These are phyloP conservation scores for Heliconius aoede DNA, from an alignment of 2,888 invertebrate species.

Conservation along the genomic window DNA sequence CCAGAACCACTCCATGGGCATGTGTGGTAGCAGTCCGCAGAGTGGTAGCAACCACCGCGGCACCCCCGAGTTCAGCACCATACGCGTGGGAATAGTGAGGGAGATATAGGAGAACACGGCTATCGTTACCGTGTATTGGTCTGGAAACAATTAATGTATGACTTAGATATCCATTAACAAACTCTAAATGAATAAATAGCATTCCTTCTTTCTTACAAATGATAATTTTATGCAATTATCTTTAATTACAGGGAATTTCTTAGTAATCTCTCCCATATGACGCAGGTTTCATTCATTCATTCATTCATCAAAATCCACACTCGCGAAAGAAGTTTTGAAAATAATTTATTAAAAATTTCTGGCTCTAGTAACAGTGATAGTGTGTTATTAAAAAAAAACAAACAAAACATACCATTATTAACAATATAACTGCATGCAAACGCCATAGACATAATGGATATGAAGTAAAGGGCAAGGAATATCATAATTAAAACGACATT, in stretches of 20 bases:
- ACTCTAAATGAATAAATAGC: neutral
- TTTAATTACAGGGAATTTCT: neutral
- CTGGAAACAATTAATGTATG: constrained; percentile 47
- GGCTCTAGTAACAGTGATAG: neutral
- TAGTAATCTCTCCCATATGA: no score
- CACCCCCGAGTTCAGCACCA: constrained; percentile 26
- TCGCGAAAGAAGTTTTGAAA: no score
- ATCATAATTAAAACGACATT: constrained; percentile 81
- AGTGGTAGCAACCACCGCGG: constrained; percentile 41
- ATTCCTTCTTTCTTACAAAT: neutral
- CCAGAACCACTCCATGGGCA: constrained; percentile 65
- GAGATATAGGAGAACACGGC: constrained; percentile 54
- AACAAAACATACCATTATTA: constrained; percentile 82
- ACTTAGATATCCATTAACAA: neutral
- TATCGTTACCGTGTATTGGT: constrained; percentile 58
- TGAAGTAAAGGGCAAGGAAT: constrained; percentile 84
- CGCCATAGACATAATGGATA: constrained; percentile 84
- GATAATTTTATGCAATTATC: neutral
- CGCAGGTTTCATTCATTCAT: no score
- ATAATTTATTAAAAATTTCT: no score
- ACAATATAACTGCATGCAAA: constrained; percentile 86
- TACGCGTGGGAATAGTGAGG: constrained; percentile 51
- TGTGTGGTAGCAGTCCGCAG: constrained; percentile 62
- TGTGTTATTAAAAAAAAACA: neutral
- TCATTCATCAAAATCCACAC: no score